Conservation (phyloP, 2,113 vertebrate species). For the Serinus canaria region DNA sequence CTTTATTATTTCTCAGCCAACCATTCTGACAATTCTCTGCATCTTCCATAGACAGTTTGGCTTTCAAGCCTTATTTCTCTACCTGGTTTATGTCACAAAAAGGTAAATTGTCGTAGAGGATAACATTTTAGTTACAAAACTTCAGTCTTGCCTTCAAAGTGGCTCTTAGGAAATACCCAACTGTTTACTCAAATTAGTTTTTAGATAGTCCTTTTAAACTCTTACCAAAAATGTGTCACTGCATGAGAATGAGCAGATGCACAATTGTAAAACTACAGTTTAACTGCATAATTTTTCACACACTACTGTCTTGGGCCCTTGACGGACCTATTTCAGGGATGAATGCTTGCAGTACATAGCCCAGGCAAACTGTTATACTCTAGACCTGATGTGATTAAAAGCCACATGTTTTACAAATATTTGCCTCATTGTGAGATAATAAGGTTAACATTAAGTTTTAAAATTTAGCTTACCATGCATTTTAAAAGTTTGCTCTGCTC, state of each 20-base stretch:
- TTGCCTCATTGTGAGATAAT: background rate
- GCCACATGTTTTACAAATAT: background rate
- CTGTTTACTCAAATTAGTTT: background rate
- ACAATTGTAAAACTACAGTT: background rate
- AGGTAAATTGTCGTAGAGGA: background rate
- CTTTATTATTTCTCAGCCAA: background rate
- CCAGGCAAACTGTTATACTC: background rate
- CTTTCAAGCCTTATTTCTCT: background rate
- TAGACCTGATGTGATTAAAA: background rate
- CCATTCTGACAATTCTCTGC: accelerated
- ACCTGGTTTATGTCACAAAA: background rate
- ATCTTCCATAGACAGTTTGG: too few species aligned
- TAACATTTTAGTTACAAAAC: background rate
- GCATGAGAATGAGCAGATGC: background rate
- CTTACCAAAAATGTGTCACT: background rate
- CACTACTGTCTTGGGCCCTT: background rate
- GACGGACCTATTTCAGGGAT: background rate
- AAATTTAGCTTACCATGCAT: background rate
- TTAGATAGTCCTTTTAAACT: background rate
- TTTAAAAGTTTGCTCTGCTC: background rate
- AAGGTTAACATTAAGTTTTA: background rate
- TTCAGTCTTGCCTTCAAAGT: background rate
- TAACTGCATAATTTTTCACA: background rate
- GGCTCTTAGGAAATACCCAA: background rate
- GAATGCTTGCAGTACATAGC: background rate